phyloP scores from a whole-genome alignment of 2,797 vertebrate species.

The Leucoraja ocellata region DNA sequence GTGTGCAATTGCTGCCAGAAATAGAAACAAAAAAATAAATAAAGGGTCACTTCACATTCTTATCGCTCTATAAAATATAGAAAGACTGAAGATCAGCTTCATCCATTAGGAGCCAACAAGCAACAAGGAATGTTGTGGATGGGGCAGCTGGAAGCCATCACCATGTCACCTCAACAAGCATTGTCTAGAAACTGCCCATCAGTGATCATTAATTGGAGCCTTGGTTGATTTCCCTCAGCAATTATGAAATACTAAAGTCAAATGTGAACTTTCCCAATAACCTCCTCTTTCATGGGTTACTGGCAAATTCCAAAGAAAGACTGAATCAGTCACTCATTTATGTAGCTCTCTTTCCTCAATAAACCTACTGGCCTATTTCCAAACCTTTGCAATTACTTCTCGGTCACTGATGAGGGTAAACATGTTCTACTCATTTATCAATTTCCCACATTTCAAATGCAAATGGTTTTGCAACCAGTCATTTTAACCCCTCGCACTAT shows the following conservation, averaged over 20 bases:
- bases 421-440: not conserved
- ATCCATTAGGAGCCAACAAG: no score
- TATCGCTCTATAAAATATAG: not conserved
- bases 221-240: not conserved
- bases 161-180: no score
- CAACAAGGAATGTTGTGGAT: no score
- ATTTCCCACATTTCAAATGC: not conserved
- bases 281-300: not conserved
- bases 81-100: not conserved
- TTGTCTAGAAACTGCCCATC: not conserved
- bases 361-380: not conserved
- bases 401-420: not conserved
- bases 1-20: conserved; percentile 92
- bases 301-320: not conserved
- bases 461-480: not conserved
- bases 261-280: not conserved
- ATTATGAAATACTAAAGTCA: not conserved
- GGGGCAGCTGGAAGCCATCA: no score
- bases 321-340: not conserved
- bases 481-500: not conserved
- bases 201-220: not conserved
- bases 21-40: conserved; percentile 10
- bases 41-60: not conserved
- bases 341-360: not conserved
- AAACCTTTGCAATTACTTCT: not conserved